Base-by-base conservation (phyloP, 2,113 vertebrate species). In the Mus pahari region DNA sequence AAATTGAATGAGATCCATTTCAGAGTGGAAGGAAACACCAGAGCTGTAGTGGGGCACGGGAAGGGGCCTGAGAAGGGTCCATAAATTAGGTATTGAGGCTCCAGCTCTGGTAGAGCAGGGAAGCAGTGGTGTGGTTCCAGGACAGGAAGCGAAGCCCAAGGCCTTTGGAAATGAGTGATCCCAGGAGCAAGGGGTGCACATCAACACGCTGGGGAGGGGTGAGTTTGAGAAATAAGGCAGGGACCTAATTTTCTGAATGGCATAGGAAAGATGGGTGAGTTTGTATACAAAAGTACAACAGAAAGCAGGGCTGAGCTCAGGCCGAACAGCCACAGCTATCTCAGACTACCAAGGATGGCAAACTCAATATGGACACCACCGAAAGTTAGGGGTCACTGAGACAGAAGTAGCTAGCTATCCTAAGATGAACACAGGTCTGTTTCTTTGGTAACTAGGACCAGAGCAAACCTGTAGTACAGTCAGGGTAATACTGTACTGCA, bases 21-120 rank as follows among this genome's bases (percentile, higher is more conserved):
- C 82, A 77, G 73, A 91, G 78, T 92, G 42, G 73, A 17, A 66
- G 88, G 66, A 86, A 82, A 82, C 8, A 55, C 3, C n/a, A 81
- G 74, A 89, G 75, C 45, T 90, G 28, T 58, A 84, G 50, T 50
- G 26, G 50, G 50, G 82, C 22, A 22, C 28, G 31, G 77, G 62
- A 91, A 1, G n/a, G 36, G 39, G 73, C 83, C 60, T 28, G 53
- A 88, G 45, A 91, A 94, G 45, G 31, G 16, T 9, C 19, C 70
- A 94, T 13, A 55, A 45, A 55, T 26, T 16, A 42, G 55, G 92
- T 66, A 39, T 36, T 6, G 70, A 68, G 31, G 36, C 55, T 60
- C 66, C 3, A 48, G 92, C 68, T 9, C 64, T 20, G 53, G 48
- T 0, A 90, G 13, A 50, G 45, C 58, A 39, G 22, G 11, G 14